Evolutionary conservation across 2,113 vertebrate species (phyloP), one percentile per base, ranked within the genome.

Genomic region (Empidonax traillii): DNA sequence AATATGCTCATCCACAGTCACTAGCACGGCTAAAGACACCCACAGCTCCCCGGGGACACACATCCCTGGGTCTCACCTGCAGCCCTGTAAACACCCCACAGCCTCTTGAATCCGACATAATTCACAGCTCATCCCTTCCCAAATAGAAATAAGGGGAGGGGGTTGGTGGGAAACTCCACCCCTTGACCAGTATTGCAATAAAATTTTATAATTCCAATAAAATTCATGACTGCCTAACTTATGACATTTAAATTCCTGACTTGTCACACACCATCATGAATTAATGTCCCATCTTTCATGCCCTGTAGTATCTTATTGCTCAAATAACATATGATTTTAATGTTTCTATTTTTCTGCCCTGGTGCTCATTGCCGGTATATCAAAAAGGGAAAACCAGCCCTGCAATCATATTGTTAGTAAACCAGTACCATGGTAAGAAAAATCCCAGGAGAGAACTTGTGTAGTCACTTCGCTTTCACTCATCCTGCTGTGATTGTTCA

Each of bases 141-240:
- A 80, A 73, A 78, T 10, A 49, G 22, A 75, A 74, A 61, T 28
- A 63, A 68, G 22, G 21, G 43, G 63, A 59, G 24, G 25, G 22
- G 13, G 12, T 8, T 86, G 30, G 35, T 53, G 25, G 35, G 24
- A 63, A 90, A 43, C 80, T 58, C 61, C 58, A 31, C 41, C n/a
- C 18, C n/a, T 85, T 4, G 0, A 58, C 55, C 85, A 51, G 47
- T 53, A 90, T 68, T 80, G 65, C 75, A 91, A 89, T 96, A 94
- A 96, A 93, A 85, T 93, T 95, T 96, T 97, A 97, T 92, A 68
- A 94, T 87, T 88, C 73, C 41, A 90, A 97, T 97, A 97, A 97
- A 97, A 94, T 69, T 65, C 79, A 72, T 0, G 5, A 72, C 55
- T 31, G 90, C 78, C 79, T 85, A 95, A 94, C 89, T 88, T 91